Base-by-base conservation (phyloP, 2,888 invertebrate genomes). In the Agrochola litura region DNA sequence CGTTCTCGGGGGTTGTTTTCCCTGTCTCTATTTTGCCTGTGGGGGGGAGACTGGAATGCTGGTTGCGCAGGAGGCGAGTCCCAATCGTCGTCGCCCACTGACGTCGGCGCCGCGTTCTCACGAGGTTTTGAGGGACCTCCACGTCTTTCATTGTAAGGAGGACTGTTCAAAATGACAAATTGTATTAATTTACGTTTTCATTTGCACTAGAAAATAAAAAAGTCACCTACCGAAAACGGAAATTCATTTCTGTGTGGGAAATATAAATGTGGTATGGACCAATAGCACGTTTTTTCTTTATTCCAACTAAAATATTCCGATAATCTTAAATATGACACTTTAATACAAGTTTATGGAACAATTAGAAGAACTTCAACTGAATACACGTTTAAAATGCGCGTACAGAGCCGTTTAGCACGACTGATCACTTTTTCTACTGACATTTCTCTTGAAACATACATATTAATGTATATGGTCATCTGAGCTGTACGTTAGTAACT, bases 101-200 rank as follows among this genome's bases (percentile, higher is more conserved):
- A 75, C 10, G 71, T 61, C 4, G 82, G 76, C n/a, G 69, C 73
- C 54, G 89, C 91, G 65, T 86, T 93, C 85, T 95, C 94, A 90
- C 94, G 93, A 2, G 94, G 93, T 77, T 93, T 95, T 0, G 91
- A 83, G 8, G 88, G 88, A 41, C 93, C 93, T 22, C 92, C 92
- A 12, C 94, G 94, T 84, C 95, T 93, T 76, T 84, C 82, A 61
- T 76, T 82, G 56, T 70, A 81, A 0, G 83, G 60, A 52, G 83
- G 83, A 37, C 85, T 84, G 69, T 68, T n/a, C 16, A 72, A 63
- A 3, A 74, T n/a, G n/a, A 49, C 6, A 49, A 30, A 25, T 68
- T 8, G 41, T 60, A 46, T 68, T 54, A 54, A 54, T 37, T 14
- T 6, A 72, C 3, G 25, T 74, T 49, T 22, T 0, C 19, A 16